Evolutionary conservation across 2,113 vertebrate genomes (phyloP).

Genomic region (Leucopsar rothschildi): DNA sequence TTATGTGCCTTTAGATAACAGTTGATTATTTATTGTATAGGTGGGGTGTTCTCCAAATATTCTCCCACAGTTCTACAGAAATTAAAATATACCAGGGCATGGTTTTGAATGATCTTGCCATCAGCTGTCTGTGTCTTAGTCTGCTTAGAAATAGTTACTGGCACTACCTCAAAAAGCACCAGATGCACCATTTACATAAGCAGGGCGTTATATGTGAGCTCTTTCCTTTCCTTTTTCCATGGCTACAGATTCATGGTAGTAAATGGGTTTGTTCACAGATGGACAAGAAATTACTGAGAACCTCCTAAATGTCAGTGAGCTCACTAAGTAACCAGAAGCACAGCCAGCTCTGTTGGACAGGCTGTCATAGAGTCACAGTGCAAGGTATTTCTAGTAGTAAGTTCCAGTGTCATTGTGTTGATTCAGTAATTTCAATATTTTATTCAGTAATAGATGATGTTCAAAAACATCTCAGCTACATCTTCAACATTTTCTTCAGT

Average conservation of each 20-base stretch:
- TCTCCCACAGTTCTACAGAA: neutral
- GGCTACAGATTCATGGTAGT: neutral
- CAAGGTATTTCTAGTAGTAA: neutral
- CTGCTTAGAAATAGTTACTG: conserved; percentile 12
- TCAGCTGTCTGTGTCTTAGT: neutral
- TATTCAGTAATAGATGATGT: neutral
- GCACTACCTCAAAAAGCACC: neutral
- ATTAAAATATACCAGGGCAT: neutral
- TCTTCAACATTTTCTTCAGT: neutral
- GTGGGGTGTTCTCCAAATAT: neutral
- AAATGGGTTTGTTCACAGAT: neutral
- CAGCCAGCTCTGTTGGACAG: neutral
- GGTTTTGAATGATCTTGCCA: neutral
- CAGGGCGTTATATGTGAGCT: neutral
- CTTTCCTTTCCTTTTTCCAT: neutral
- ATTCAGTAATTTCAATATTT: neutral
- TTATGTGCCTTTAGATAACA: neutral
- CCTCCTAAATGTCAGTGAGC: neutral
- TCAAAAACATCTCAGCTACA: neutral
- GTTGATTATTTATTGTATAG: neutral
- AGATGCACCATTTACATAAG: conserved; percentile 28
- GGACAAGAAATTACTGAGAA: neutral
- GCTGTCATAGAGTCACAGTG: neutral
- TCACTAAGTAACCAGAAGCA: neutral
- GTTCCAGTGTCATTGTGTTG: neutral